Evolutionary conservation across 2,888 invertebrate species (phyloP).

Genomic region (Monopis laevigella): DNA sequence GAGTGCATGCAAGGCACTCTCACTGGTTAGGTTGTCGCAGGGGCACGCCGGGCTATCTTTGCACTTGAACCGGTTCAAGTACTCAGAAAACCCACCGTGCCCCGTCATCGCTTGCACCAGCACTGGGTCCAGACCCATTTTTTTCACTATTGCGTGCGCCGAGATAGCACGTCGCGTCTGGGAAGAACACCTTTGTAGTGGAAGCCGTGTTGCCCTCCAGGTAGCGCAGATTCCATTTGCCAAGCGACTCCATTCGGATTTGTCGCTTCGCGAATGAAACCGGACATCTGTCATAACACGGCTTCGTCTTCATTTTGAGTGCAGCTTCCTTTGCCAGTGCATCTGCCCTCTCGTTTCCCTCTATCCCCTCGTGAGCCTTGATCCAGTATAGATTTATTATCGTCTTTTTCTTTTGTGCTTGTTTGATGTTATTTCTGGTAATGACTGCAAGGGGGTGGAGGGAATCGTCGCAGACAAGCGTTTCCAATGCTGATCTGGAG

Average conservation of each 20-base stretch:
- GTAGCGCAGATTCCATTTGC: background rate
- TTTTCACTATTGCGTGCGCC: background rate
- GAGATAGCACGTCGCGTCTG: background rate
- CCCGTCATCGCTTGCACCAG: too few relatives aligned
- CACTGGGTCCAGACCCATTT: background rate
- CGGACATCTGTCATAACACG: too few relatives aligned
- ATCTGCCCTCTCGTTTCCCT: constrained; percentile 8
- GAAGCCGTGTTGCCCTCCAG: background rate
- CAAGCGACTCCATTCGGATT: background rate
- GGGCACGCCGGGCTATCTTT: too few relatives aligned
- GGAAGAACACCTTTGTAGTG: constrained; percentile 3
- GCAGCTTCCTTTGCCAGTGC: background rate
- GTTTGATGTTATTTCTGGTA: background rate
- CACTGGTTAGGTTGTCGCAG: too few relatives aligned
- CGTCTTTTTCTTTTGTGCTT: too few relatives aligned
- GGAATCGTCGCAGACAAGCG: background rate
- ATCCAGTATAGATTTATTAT: background rate
- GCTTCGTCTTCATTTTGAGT: too few relatives aligned
- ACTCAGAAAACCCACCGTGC: too few relatives aligned
- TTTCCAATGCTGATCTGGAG: too few relatives aligned
- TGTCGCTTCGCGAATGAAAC: background rate
- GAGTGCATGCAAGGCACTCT: too few relatives aligned
- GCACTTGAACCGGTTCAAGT: too few relatives aligned
- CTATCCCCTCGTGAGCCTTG: background rate
- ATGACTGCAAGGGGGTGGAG: background rate